These are phyloP conservation scores for Leptobrachium ailaonicum DNA, from an alignment of 2,113 vertebrate species.

Conservation along the genomic window DNA sequence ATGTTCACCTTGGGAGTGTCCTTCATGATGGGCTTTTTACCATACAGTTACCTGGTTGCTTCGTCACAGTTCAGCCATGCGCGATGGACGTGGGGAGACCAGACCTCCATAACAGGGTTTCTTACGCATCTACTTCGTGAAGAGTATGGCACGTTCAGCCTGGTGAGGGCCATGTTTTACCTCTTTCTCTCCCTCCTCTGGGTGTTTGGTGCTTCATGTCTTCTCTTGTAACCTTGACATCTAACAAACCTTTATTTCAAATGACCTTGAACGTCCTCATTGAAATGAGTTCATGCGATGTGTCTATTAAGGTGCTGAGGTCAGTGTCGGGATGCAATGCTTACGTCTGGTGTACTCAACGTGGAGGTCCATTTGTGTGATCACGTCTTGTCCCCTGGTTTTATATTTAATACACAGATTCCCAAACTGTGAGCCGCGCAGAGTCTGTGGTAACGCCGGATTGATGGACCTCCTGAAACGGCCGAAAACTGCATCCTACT, in stretches of 20 bases:
- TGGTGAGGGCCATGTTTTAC: constrained; percentile 71
- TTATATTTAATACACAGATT: no score
- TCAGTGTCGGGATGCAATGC: no score
- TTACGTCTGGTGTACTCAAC: no score
- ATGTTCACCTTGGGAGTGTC: constrained; percentile 73
- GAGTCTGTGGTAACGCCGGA: no score
- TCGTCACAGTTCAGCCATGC: constrained; percentile 85
- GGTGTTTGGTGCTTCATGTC: no score
- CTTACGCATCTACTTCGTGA: constrained; percentile 90
- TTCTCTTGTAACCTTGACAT: constrained; percentile 37
- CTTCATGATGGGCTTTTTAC: constrained; percentile 83
- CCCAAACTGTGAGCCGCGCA: no score
- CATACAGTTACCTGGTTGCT: constrained; percentile 87
- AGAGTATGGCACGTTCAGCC: constrained; percentile 96
- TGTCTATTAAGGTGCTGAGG: no score
- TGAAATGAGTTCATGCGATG: no score
- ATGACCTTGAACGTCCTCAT: neutral
- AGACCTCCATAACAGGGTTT: constrained; percentile 86
- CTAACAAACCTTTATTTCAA: constrained; percentile 35
- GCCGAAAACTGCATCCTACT: no score
- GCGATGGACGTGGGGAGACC: constrained; percentile 98
- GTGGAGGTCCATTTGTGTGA: no score
- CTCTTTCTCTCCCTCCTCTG: constrained; percentile 3
- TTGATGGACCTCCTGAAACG: no score
- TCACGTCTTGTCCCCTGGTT: no score